These are phyloP conservation scores for Psophia crepitans DNA, from an alignment of 2,113 vertebrate species.

Conservation along the genomic window DNA sequence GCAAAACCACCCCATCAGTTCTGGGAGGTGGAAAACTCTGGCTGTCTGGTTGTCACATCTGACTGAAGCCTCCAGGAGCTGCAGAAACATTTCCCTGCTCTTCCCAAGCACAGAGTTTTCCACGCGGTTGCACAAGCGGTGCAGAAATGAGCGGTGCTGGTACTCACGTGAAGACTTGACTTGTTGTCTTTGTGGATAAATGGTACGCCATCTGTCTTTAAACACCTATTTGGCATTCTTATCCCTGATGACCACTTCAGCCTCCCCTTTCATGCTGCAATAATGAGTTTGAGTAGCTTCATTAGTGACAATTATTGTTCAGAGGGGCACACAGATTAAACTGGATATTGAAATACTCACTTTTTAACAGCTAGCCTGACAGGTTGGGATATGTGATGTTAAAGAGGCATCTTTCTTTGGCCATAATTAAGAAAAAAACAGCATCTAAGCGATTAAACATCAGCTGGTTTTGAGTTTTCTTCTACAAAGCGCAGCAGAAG, in stretches of 20 bases:
- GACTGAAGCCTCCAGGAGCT: neutral
- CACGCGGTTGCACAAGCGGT: neutral
- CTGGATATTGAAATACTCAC: neutral
- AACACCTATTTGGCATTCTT: neutral
- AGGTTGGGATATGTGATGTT: neutral
- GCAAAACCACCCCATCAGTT: slow-evolving; percentile 7
- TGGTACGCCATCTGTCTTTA: rapidly evolving
- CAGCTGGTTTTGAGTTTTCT: neutral
- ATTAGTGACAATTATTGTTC: neutral
- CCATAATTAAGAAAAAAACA: neutral
- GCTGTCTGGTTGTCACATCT: neutral
- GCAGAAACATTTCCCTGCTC: neutral
- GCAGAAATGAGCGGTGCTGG: neutral
- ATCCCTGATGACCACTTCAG: neutral
- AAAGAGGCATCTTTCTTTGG: neutral
- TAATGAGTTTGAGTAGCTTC: neutral
- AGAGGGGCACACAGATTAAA: neutral
- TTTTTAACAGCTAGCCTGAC: neutral
- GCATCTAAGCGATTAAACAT: neutral
- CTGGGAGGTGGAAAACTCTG: slow-evolving; percentile 1
- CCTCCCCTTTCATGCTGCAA: neutral
- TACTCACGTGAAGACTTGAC: neutral
- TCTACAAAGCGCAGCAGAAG: neutral
- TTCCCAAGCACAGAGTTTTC: slow-evolving; percentile 25
- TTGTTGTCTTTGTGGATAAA: neutral